These are phyloP conservation scores for Microchrysa polita DNA, from an alignment of 2,888 invertebrate species.

Conservation along the genomic window DNA sequence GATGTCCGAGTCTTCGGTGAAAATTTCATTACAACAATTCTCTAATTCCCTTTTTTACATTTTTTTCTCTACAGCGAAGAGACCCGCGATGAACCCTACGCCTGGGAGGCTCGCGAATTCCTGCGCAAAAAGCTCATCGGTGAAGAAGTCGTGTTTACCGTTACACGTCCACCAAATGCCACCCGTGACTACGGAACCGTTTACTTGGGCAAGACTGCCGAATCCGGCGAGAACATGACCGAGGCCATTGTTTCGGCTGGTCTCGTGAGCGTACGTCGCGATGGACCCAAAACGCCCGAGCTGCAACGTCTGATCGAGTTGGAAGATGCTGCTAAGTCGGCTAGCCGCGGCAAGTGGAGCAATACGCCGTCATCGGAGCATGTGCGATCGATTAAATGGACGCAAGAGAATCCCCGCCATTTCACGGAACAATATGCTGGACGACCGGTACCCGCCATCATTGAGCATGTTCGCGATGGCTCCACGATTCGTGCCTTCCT, in stretches of 20 bases:
- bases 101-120: constrained; percentile 98
- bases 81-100: constrained; percentile 90
- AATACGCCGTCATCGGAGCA: constrained; percentile 69
- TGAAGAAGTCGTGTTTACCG: constrained; percentile 85
- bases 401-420: constrained; percentile 82
- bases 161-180: constrained; percentile 84
- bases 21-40: no score
- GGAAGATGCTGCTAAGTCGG: constrained; percentile 89
- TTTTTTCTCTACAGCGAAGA: constrained; percentile 69
- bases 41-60: constrained; percentile 43
- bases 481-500: constrained; percentile 93
- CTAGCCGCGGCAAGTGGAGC: constrained; percentile 86
- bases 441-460: constrained; percentile 89
- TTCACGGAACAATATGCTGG: constrained; percentile 87
- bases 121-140: constrained; percentile 92
- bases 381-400: constrained; percentile 88
- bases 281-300: constrained; percentile 73
- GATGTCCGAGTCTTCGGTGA: no score
- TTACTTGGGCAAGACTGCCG: constrained; percentile 82
- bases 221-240: constrained; percentile 85
- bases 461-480: constrained; percentile 98
- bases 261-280: constrained; percentile 80
- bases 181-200: constrained; percentile 89
- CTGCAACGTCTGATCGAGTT: constrained; percentile 78
- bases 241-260: constrained; percentile 91